A percentile compares a stretch with the other conserved stretches of the same genome.
These are phyloP conservation scores for Drosophila pseudoobscura DNA, from an alignment of 1,140 invertebrate genomes.

Conservation along the genomic window DNA sequence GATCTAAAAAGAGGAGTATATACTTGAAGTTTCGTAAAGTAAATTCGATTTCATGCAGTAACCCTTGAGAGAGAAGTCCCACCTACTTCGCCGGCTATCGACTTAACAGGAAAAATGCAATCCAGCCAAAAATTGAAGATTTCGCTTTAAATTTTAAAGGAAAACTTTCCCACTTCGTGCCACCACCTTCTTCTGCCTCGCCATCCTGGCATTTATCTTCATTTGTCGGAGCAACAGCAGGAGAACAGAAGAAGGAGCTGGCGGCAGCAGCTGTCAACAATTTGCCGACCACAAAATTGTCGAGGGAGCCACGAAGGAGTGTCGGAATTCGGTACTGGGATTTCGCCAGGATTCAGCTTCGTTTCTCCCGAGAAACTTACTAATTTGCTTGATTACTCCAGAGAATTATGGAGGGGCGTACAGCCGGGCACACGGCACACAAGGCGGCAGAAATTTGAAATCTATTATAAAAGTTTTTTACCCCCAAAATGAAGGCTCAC, in stretches of 20 bases:
- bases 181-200: not conserved
- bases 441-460: constrained; percentile 65
- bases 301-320: constrained; percentile 55
- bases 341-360: constrained; percentile 23
- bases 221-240: constrained; percentile 51
- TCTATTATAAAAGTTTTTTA: constrained; percentile 79
- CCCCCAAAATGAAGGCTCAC: constrained; percentile 44
- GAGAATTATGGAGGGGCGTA: constrained; percentile 46
- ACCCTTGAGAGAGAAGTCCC: no score
- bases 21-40: no score
- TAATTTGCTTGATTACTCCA: constrained; percentile 80
- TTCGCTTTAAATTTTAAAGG: constrained; percentile 39
- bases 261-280: constrained; percentile 69
- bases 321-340: constrained; percentile 46
- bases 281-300: constrained; percentile 72
- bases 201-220: constrained; percentile 67
- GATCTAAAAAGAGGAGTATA: no score
- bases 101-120: constrained; percentile 52
- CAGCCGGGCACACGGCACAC: not conserved
- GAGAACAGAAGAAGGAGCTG: not conserved
- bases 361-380: constrained; percentile 47
- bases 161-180: constrained; percentile 18
- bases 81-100: constrained; percentile 24
- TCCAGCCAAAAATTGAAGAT: constrained; percentile 17
- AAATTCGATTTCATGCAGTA: no score